Percentiles rank a stretch among this genome's conserved stretches.
Conservation (phyloP, 1,140 invertebrate species). For the Eueides isabella region DNA sequence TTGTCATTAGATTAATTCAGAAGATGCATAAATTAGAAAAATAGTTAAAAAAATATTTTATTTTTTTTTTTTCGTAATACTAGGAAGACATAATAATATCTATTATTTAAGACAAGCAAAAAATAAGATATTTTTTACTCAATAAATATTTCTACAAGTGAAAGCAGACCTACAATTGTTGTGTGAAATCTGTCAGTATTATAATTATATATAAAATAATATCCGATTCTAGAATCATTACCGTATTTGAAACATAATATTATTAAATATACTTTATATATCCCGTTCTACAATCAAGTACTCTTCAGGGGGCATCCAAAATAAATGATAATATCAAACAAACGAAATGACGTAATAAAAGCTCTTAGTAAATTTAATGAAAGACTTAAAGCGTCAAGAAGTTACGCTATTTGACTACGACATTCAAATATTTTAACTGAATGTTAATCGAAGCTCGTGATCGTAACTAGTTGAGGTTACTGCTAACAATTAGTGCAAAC, state of each 20-base stretch:
- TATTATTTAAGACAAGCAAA: too few species aligned
- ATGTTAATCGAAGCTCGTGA: slow-evolving; percentile 68
- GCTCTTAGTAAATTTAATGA: slow-evolving; percentile 17
- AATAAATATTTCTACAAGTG: too few species aligned
- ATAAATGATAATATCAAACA: neutral
- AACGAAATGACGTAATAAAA: neutral
- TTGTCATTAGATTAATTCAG: too few species aligned
- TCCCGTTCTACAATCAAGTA: neutral
- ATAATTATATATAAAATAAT: neutral
- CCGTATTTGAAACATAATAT: neutral
- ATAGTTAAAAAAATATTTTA: too few species aligned
- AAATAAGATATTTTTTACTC: too few species aligned
- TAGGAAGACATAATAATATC: too few species aligned
- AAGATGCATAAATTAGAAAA: too few species aligned
- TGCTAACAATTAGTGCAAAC: slow-evolving; percentile 70
- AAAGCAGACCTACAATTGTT: too few species aligned
- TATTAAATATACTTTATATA: neutral
- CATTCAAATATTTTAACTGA: slow-evolving; percentile 38
- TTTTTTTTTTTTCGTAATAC: too few species aligned
- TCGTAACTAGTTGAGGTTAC: slow-evolving; percentile 58
- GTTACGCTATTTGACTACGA: slow-evolving; percentile 15
- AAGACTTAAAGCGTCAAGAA: slow-evolving; percentile 7
- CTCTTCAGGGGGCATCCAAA: slow-evolving; percentile 2
- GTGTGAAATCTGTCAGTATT: too few species aligned
- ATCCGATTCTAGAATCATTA: neutral